These are phyloP conservation scores for Formica aserva DNA, from an alignment of 2,888 invertebrate species.

Conservation along the genomic window DNA sequence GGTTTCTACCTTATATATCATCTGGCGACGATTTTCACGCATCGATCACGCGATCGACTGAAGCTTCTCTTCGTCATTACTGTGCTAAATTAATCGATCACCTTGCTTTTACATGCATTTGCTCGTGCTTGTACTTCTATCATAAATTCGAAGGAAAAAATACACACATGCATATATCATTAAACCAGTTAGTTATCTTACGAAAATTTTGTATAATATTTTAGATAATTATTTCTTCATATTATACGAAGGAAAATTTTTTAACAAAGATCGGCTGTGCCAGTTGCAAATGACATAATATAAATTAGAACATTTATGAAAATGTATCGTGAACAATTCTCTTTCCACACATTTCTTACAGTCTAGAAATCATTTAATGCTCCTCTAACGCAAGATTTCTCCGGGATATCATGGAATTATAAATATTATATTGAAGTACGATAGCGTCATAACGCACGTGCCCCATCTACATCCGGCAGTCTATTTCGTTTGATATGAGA, in stretches of 20 bases:
- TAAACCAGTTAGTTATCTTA: constrained; percentile 1
- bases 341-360: not conserved
- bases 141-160: too few species aligned
- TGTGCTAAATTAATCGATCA: constrained; percentile 10
- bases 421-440: constrained; percentile 70
- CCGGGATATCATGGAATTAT: constrained; percentile 41
- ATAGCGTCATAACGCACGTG: constrained; percentile 59
- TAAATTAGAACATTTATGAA: not conserved
- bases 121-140: not conserved
- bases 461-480: constrained; percentile 59
- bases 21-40: not conserved
- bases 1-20: constrained; percentile 32
- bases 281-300: not conserved
- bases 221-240: not conserved
- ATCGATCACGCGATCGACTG: not conserved
- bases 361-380: not conserved
- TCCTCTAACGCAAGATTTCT: not conserved
- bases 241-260: not conserved
- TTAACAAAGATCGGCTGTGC: not conserved
- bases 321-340: not conserved
- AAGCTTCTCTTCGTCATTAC: not conserved
- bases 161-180: not conserved
- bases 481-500: constrained; percentile 70
- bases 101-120: not conserved
- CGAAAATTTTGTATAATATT: not conserved